Evolutionary conservation across 2,797 vertebrate species (phyloP).

Genomic region (Pseudomugil tenellus): DNA sequence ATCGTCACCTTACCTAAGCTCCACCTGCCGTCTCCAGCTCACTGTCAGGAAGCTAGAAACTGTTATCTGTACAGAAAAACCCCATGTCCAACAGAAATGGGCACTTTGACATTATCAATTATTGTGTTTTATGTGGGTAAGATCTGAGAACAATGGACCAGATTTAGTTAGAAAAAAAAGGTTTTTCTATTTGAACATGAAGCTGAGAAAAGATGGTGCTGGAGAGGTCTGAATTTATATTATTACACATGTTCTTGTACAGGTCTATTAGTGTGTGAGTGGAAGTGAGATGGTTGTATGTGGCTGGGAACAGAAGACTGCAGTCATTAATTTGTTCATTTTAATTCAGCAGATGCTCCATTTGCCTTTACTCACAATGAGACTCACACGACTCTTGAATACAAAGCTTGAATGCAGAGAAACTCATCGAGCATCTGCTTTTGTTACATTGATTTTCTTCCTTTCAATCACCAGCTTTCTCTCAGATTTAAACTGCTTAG

Average conservation of each 20-base stretch:
- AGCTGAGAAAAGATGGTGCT: neutral
- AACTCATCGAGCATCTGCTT: constrained; percentile 42
- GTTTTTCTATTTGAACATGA: neutral
- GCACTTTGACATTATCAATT: neutral
- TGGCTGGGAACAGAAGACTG: constrained; percentile 54
- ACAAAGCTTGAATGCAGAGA: constrained; percentile 55
- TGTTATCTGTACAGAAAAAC: neutral
- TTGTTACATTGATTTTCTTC: constrained; percentile 50
- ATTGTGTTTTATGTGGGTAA: constrained; percentile 3
- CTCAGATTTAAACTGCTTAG: constrained; percentile 44
- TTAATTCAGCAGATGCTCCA: constrained; percentile 57
- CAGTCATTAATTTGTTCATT: constrained; percentile 56
- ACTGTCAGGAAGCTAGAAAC: neutral
- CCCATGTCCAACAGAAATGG: neutral
- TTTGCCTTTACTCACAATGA: constrained; percentile 50
- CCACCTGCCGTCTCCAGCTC: neutral
- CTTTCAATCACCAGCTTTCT: constrained; percentile 39
- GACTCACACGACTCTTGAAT: constrained; percentile 32
- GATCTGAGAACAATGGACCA: constrained; percentile 7
- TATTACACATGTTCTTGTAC: constrained; percentile 55
- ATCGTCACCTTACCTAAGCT: too few relatives aligned
- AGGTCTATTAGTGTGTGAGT: constrained; percentile 47
- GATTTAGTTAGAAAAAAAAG: neutral
- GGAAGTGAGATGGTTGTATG: constrained; percentile 28
- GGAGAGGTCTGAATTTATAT: constrained; percentile 39